Evolutionary conservation across 2,113 vertebrate genomes (phyloP), one percentile per base, ranked within the genome.

Genomic region (Lycaon pictus): DNA sequence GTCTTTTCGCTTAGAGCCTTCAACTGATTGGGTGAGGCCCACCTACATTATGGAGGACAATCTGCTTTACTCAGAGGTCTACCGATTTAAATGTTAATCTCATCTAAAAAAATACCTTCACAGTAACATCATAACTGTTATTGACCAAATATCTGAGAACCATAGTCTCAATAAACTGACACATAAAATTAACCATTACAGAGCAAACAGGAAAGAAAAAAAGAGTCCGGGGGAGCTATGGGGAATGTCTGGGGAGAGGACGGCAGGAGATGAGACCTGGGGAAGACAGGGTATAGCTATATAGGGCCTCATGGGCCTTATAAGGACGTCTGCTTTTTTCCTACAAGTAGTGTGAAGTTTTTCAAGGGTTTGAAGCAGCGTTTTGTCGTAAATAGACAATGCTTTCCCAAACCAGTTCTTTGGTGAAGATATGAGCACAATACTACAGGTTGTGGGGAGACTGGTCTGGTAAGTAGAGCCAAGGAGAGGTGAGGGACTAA

Each of bases 121-220:
- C 2, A 80, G 58, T 16, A 32, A 95, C 22, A 86, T 20, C 48
- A 60, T 77, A 56, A 43, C 3, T 23, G 53, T 6, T 48, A 51
- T 77, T 89, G 43, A 72, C 32, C 20, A 86, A 76, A 88, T 89
- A 53, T 32, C 35, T 93, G 43, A 32, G 74, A 95, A 58, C 37
- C 5, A 8, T 25, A 1, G 6, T 7, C 60, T 65, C 5, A 11
- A 8, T 48, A 87, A 77, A 13, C 9, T 67, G 60, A 15, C 6
- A 15, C 8, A 71, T n/a, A 92, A n/a, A 53, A 51, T 32, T 65
- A 76, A 55, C 15, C 13, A 79, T 17, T 48, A 48, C 2, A 83
- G 29, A 62, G 9, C 4, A n/a, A 11, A 60, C 6, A 27, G 17
- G 19, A 82, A 82, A 9, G 16, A 37, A 7, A 58, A 76, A 43